phyloP scores from a whole-genome alignment of 2,888 invertebrate species.

The Oeneis ivallda region DNA sequence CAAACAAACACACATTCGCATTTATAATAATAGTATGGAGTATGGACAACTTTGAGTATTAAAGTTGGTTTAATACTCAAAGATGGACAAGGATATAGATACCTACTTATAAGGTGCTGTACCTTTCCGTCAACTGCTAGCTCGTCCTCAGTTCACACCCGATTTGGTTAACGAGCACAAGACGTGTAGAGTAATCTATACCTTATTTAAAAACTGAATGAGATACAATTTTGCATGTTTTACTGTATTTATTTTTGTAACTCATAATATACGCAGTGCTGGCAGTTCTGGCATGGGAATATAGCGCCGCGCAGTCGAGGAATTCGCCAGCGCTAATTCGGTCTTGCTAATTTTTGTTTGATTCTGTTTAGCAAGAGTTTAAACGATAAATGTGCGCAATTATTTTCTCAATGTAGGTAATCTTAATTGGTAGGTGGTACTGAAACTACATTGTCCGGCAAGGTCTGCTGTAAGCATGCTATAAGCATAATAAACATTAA shows the following conservation, averaged over 20 bases:
- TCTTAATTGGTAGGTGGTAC: too few relatives aligned
- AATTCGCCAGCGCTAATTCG: constrained; percentile 42
- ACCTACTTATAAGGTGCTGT: not conserved
- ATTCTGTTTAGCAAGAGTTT: too few relatives aligned
- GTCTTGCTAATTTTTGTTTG: constrained; percentile 29
- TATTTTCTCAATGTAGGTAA: too few relatives aligned
- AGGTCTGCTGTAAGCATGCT: too few relatives aligned
- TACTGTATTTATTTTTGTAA: constrained; percentile 24
- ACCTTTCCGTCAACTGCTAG: constrained; percentile 2
- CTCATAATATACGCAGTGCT: constrained; percentile 29
- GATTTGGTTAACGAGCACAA: constrained; percentile 4
- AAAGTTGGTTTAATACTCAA: too few relatives aligned
- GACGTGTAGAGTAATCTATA: constrained; percentile 1
- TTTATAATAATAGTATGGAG: too few relatives aligned
- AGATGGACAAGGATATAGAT: too few relatives aligned
- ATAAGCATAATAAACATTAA: too few relatives aligned
- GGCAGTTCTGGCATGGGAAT: constrained; percentile 42
- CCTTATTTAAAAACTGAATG: not conserved
- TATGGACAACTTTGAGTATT: too few relatives aligned
- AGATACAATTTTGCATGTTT: constrained; percentile 10
- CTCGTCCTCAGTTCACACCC: constrained; percentile 1
- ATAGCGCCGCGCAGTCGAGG: constrained; percentile 33
- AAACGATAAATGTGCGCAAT: too few relatives aligned
- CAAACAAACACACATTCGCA: too few relatives aligned
- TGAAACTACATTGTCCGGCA: too few relatives aligned